phyloP scores from a whole-genome alignment of 2,888 invertebrate species.

The Dynastes maya region DNA sequence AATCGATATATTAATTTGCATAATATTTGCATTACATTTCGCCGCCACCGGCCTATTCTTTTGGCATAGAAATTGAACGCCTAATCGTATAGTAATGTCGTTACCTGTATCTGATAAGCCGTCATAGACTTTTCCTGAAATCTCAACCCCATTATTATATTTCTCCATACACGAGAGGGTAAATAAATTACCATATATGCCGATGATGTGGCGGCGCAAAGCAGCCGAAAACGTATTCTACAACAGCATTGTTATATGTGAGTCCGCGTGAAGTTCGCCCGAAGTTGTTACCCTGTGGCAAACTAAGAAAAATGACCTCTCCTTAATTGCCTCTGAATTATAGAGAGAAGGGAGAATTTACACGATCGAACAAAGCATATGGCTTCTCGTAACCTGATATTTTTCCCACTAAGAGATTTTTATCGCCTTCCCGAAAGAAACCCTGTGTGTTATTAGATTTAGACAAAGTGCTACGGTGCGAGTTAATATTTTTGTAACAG shows the following conservation, averaged over 20 bases:
- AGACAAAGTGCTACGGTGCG: background rate
- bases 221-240: background rate
- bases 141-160: conserved; percentile 12
- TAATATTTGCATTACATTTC: conserved; percentile 37
- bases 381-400: background rate
- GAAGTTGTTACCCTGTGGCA: background rate
- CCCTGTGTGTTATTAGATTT: background rate
- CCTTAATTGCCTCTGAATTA: conserved; percentile 13
- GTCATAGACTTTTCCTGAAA: background rate
- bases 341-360: conserved; percentile 13
- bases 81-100: background rate
- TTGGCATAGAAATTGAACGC: background rate
- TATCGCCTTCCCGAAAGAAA: background rate
- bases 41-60: background rate
- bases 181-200: conserved; percentile 21
- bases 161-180: background rate
- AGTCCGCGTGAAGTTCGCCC: background rate
- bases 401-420: background rate
- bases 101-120: background rate
- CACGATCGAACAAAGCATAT: background rate
- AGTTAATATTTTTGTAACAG: background rate
- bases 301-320: conserved; percentile 2
- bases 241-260: background rate
- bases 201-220: background rate
- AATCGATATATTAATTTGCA: conserved; percentile 38